Conservation (phyloP, 2,113 vertebrate species). For the Paramormyrops kingsleyae region DNA sequence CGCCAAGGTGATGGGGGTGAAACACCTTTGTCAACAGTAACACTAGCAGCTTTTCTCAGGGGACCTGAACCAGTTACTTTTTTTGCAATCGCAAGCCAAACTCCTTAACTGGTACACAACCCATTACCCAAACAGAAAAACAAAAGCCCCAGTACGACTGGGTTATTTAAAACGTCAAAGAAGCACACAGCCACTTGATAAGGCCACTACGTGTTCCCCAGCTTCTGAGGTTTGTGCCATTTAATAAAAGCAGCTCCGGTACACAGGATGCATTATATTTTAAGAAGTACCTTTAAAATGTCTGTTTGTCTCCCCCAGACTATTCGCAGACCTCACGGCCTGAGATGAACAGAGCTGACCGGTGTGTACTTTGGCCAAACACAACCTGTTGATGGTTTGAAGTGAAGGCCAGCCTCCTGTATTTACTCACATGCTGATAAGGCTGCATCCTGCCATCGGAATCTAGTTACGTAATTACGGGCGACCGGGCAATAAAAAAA, state of each 20-base stretch:
- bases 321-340: background rate
- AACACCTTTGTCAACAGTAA: background rate
- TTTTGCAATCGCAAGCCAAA: background rate
- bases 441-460: background rate
- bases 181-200: background rate
- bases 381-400: background rate
- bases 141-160: background rate
- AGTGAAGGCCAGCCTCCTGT: background rate
- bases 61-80: conserved; percentile 1
- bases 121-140: background rate
- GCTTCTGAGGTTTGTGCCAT: background rate
- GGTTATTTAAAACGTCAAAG: background rate
- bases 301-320: background rate
- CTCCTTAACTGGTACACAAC: background rate
- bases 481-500: background rate
- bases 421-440: background rate
- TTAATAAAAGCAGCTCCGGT: background rate
- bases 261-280: background rate
- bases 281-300: background rate
- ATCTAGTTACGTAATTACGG: conserved; percentile 4
- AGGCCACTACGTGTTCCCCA: background rate
- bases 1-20: background rate
- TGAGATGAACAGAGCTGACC: background rate
- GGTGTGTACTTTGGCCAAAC: background rate
- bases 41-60: background rate